A percentile compares a stretch with the other conserved stretches of the same genome.
phyloP scores from a whole-genome alignment of 1,140 invertebrate genomes.

The Platyscapa corneri region DNA sequence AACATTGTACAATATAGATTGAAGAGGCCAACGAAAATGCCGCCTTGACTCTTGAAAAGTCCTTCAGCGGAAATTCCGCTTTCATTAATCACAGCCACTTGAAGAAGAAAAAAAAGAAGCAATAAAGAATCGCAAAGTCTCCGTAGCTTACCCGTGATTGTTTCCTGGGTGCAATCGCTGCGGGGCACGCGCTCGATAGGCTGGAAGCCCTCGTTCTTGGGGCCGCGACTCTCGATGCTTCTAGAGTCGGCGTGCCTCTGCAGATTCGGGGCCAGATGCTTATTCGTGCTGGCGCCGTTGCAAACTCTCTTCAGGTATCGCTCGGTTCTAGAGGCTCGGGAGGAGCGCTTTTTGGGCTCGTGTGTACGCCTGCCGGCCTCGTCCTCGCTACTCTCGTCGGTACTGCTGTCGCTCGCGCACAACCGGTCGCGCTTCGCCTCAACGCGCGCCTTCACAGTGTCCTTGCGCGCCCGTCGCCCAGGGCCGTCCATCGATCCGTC shows the following conservation, averaged over 20 bases:
- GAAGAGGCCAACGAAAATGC: background rate
- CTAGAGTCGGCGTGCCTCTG: background rate
- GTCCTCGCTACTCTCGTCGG: slow-evolving; percentile 77
- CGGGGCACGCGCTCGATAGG: slow-evolving; percentile 8
- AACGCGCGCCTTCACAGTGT: slow-evolving; percentile 74
- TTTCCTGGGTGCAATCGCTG: slow-evolving; percentile 3
- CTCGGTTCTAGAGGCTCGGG: slow-evolving; percentile 83
- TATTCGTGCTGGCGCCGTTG: background rate
- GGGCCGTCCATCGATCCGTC: slow-evolving; percentile 72
- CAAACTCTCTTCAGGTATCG: slow-evolving; percentile 79
- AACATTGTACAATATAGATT: background rate
- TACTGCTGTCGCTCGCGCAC: slow-evolving; percentile 65
- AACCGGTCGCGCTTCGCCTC: slow-evolving; percentile 75
- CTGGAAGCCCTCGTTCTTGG: background rate
- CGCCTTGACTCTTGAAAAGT: background rate
- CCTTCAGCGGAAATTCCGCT: background rate
- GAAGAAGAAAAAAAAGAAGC: too few species aligned
- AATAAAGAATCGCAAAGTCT: background rate
- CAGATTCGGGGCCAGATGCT: background rate
- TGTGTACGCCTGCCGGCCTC: background rate
- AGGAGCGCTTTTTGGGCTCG: slow-evolving; percentile 63
- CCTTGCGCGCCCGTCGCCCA: background rate
- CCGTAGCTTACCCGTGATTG: background rate
- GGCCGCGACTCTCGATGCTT: background rate
- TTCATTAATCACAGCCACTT: background rate